Evolutionary conservation across 1,140 invertebrate genomes (phyloP).

Genomic region (Phymorhynchus buccinoides): DNA sequence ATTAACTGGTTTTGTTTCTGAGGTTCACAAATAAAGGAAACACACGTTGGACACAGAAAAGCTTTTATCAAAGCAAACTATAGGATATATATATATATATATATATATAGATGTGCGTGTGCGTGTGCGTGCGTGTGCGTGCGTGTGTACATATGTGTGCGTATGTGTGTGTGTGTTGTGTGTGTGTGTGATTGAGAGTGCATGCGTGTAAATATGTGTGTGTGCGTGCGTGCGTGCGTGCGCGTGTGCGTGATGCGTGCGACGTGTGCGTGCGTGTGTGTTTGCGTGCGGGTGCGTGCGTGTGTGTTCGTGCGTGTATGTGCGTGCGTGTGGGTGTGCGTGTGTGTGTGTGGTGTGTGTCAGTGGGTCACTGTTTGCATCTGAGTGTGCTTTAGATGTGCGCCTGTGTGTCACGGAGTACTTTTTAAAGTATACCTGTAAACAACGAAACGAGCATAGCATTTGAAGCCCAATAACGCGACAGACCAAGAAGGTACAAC

Average conservation of each 20-base stretch:
- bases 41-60: no score
- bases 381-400: neutral
- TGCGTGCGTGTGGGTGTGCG: neutral
- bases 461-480: neutral
- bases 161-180: no score
- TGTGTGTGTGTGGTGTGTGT: neutral
- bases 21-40: no score
- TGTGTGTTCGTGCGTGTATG: neutral
- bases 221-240: neutral
- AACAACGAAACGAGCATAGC: neutral
- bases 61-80: neutral
- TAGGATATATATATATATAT: neutral
- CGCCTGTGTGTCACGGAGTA: neutral
- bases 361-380: neutral
- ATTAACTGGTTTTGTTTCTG: no score
- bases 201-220: no score
- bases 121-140: neutral
- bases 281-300: no score
- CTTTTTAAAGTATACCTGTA: neutral
- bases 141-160: neutral
- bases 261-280: constrained; percentile 3
- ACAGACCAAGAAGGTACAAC: neutral
- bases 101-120: no score
- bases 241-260: neutral
- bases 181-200: no score